Conservation (phyloP, 1,140 invertebrate species). For the Sinonovacula constricta region DNA sequence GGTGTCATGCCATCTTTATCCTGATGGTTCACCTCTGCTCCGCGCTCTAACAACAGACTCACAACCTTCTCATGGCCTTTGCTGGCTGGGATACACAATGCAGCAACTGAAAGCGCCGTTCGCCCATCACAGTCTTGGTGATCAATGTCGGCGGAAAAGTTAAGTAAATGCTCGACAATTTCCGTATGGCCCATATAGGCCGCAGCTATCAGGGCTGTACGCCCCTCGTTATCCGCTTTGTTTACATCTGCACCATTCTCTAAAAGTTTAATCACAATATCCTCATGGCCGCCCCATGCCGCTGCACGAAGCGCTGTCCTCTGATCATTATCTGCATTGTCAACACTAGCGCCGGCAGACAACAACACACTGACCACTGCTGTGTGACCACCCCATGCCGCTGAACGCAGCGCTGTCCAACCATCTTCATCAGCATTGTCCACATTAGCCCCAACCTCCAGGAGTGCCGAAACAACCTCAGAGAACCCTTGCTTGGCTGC, state of each 20-base stretch:
- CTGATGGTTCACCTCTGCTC: slow-evolving; percentile 86
- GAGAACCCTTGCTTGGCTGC: slow-evolving; percentile 82
- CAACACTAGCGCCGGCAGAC: slow-evolving; percentile 88
- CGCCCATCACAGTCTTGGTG: slow-evolving; percentile 76
- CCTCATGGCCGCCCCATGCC: slow-evolving; percentile 94
- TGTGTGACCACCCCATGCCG: slow-evolving; percentile 94
- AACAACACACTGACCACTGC: slow-evolving; percentile 85
- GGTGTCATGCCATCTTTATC: slow-evolving; percentile 97
- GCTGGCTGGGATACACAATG: slow-evolving; percentile 83
- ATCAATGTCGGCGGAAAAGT: slow-evolving; percentile 75
- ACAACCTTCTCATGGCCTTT: slow-evolving; percentile 82
- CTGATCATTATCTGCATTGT: slow-evolving; percentile 90
- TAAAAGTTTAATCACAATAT: slow-evolving; percentile 92
- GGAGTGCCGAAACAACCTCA: slow-evolving; percentile 76
- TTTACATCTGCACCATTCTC: slow-evolving; percentile 90
- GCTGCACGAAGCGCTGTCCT: slow-evolving; percentile 94
- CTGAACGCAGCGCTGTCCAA: slow-evolving; percentile 81
- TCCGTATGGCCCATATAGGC: slow-evolving; percentile 81
- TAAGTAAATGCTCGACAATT: slow-evolving; percentile 78
- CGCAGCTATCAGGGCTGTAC: slow-evolving; percentile 82
- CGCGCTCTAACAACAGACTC: slow-evolving; percentile 86
- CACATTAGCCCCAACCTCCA: slow-evolving; percentile 72
- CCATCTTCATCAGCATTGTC: slow-evolving; percentile 79
- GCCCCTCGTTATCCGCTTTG: slow-evolving; percentile 90
- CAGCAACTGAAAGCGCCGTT: slow-evolving; percentile 85